Conservation (phyloP, 2,797 vertebrate species). For the Dicrostonyx torquatus region DNA sequence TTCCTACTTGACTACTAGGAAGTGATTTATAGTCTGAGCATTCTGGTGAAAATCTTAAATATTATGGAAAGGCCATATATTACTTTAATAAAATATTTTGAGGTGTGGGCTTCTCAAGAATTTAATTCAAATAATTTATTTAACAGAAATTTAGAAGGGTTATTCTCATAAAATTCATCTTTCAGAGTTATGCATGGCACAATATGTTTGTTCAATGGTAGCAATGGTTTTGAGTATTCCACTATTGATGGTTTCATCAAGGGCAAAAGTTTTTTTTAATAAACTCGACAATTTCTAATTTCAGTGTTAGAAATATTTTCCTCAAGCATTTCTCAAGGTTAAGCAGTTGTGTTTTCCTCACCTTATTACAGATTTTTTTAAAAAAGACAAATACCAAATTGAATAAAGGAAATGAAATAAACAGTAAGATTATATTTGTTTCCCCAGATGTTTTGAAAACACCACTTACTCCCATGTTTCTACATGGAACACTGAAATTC, state of each 20-base stretch:
- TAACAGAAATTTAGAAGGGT: neutral
- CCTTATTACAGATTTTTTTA: too few relatives aligned
- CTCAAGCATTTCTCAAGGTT: too few relatives aligned
- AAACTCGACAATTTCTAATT: too few relatives aligned
- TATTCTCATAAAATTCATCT: neutral
- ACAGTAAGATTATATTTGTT: neutral
- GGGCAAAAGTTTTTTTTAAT: too few relatives aligned
- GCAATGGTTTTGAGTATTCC: too few relatives aligned
- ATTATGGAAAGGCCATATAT: neutral
- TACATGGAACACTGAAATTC: constrained; percentile 36
- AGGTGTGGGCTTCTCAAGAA: neutral
- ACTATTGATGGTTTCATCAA: too few relatives aligned
- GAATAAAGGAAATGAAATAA: too few relatives aligned
- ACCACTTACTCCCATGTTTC: constrained; percentile 56
- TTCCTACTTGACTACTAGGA: neutral
- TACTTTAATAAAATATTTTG: neutral
- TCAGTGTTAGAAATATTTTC: too few relatives aligned
- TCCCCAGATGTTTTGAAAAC: constrained; percentile 68
- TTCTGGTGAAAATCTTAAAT: constrained; percentile 8
- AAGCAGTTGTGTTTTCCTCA: too few relatives aligned
- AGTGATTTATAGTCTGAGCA: neutral
- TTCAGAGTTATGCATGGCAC: too few relatives aligned
- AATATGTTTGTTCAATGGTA: too few relatives aligned
- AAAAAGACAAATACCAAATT: too few relatives aligned
- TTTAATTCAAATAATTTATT: constrained; percentile 10